Conservation (phyloP, 2,113 vertebrate species). For the Clarias gariepinus region DNA sequence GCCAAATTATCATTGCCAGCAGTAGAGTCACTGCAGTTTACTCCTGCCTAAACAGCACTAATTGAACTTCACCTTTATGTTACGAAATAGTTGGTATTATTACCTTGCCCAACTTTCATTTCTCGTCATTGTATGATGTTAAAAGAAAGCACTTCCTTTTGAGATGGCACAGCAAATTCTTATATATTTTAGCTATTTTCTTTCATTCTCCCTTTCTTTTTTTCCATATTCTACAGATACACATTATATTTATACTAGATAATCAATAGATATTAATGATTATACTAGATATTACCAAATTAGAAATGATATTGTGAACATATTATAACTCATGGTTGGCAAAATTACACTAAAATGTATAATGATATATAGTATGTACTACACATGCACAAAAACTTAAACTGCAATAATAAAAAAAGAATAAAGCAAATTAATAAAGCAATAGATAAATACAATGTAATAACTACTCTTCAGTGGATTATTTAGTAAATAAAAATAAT, state of each 20-base stretch:
- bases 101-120: background rate
- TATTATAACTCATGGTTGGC: background rate
- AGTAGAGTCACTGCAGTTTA: background rate
- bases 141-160: background rate
- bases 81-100: background rate
- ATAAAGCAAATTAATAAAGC: background rate
- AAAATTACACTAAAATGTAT: background rate
- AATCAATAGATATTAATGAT: too few species aligned
- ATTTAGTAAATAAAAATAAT: background rate
- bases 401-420: background rate
- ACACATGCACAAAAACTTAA: background rate
- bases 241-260: background rate
- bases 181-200: background rate
- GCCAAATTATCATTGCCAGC: slow-evolving; percentile 15
- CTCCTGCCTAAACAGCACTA: background rate
- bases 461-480: background rate
- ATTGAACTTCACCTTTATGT: background rate
- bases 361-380: background rate
- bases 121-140: background rate
- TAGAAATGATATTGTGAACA: background rate
- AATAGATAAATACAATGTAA: background rate
- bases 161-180: background rate
- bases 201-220: background rate
- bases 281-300: background rate
- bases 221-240: background rate